Evolutionary conservation across 2,113 vertebrate genomes (phyloP), one percentile per base, ranked within the genome.

Genomic region (Anarrhichthys ocellatus): DNA sequence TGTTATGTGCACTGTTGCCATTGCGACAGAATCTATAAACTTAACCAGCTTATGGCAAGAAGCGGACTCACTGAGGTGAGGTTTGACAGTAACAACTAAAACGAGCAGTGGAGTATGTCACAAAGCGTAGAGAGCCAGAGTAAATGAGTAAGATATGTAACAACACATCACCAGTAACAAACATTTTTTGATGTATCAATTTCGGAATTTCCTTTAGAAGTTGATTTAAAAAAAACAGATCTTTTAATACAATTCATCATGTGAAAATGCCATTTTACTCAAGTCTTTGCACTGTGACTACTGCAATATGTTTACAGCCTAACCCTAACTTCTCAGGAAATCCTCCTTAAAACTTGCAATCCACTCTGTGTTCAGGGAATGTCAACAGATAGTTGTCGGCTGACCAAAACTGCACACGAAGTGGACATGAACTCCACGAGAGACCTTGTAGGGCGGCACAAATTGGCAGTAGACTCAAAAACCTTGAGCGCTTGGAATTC

Each of bases 401-500:
- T 63, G 46, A 81, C 24, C 58, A 56, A 24, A 74, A 73, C 48
- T 24, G 22, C 18, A 46, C 1, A 0, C 18, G 32, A 66, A 58
- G 14, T 22, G 22, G 62, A 66, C 22, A 32, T 20, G 9, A 61
- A 34, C 10, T 42, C 20, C 34, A 15, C 13, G 0, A 34, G 62
- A 63, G 65, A 88, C 67, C 3, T 71, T 85, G n/a, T 22, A 54
- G 3, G 52, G 27, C 3, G 14, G 27, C 56, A 73, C 38, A 46
- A 73, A 48, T 50, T 67, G 59, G 40, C 66, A 78, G 27, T 48
- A 42, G 9, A 71, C 52, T 29, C 27, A 78, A 7, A 36, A 83
- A 80, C 42, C 62, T 40, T 63, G 61, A 84, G 64, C 17, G 0
- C 71, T 81, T 69, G 27, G 59, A 77, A 81, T 88, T 88, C 72